Percentiles rank a stretch among this genome's conserved stretches.
These are phyloP conservation scores for Rhagium mordax DNA, from an alignment of 2,888 invertebrate genomes.

Conservation along the genomic window DNA sequence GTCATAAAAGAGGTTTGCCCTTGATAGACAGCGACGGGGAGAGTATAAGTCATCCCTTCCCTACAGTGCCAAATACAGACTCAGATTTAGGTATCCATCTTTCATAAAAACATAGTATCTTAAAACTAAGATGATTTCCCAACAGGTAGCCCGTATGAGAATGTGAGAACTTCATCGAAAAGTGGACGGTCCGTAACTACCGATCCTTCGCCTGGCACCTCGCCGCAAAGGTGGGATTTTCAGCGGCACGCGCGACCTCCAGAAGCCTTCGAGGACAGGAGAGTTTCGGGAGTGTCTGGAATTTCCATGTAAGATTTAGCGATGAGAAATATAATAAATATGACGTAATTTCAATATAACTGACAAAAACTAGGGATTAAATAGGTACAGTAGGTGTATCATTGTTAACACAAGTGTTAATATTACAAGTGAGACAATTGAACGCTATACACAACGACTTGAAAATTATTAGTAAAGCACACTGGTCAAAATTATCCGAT, in stretches of 20 bases:
- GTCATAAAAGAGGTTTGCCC: constrained; percentile 62
- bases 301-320: constrained; percentile 73
- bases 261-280: constrained; percentile 71
- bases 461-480: no score
- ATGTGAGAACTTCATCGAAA: constrained; percentile 73
- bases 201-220: constrained; percentile 73
- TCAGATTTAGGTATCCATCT: constrained; percentile 68
- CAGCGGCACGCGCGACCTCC: constrained; percentile 69
- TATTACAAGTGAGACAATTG: no score
- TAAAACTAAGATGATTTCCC: not conserved
- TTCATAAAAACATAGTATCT: not conserved
- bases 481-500: no score
- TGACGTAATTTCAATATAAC: no score
- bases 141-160: constrained; percentile 76
- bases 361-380: no score
- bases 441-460: no score
- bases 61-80: constrained; percentile 78
- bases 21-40: constrained; percentile 68
- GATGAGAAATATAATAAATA: not conserved
- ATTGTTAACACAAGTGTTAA: no score
- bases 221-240: constrained; percentile 69
- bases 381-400: no score
- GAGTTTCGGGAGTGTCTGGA: constrained; percentile 75
- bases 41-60: constrained; percentile 72
- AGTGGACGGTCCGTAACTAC: constrained; percentile 68